Evolutionary conservation across 30 jellyfish, hydroid and myxozoan genomes (phyloP), one percentile per base, ranked within the genome.

Genomic region (Turritopsis dohrnii): DNA sequence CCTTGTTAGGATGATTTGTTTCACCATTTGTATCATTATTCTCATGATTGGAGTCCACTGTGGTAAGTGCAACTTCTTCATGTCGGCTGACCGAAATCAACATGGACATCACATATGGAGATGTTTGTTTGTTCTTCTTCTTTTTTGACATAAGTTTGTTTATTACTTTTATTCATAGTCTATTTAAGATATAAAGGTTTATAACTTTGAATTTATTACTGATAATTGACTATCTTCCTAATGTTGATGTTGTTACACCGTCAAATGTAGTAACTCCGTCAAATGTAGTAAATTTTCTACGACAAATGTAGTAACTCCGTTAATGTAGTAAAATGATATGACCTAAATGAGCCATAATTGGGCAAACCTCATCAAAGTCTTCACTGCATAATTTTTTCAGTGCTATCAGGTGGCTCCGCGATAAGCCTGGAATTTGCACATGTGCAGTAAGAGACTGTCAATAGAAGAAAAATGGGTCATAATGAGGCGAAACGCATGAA

Each of bases 81-180:
- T 41, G 60, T 41, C 60, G 60, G 60, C 13, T 41, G 60, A 41
- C 60, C 60, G 60, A 41, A 5, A 41, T 41, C 60, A 41, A 41
- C 60, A 41, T 41, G 60, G 60, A 41, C 60, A 41, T 41, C 60
- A 41, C 60, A 41, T 66, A 66, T 21, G 29, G 76, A 66, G 27
- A 66, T 66, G 76, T 66, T 21, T 21, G 29, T 66, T 66, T 66
- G 76, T 21, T 26, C 76, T 66, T 66, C 76, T 66, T 66, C 76
- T 66, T 66, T 66, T 26, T 66, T 66, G 76, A 66, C 60, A 66
- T 66, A 66, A 66, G 7, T 66, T 66, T 66, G 76, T 26, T 66
- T 66, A 66, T 21, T 66, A 66, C 76, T 26, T 26, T 66, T 66
- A 21, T 7, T 9, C 76, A 66, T 66, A 26, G 29, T 66, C 29